Conservation (phyloP, 2,113 vertebrate genomes). For the Hippoglossus stenolepis region DNA sequence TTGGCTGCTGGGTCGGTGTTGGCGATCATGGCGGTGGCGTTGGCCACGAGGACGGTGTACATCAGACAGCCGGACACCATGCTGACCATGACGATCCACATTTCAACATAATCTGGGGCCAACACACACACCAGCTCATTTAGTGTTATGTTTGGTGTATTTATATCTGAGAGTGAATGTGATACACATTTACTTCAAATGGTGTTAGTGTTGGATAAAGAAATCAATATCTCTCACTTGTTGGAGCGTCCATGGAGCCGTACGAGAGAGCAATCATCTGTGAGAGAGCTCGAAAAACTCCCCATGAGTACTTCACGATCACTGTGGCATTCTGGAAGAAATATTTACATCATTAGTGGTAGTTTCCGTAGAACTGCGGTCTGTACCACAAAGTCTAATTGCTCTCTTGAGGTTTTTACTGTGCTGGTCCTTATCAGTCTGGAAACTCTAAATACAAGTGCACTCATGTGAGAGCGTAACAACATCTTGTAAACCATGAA, state of each 20-base stretch:
- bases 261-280: constrained; percentile 83
- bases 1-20: constrained; percentile 75
- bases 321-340: constrained; percentile 79
- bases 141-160: background rate
- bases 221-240: constrained; percentile 66
- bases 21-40: constrained; percentile 79
- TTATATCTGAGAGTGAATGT: no score
- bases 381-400: background rate
- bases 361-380: background rate
- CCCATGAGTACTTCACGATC: constrained; percentile 81
- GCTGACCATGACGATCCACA: constrained; percentile 84
- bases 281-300: constrained; percentile 81
- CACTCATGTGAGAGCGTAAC: no score
- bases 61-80: constrained; percentile 82
- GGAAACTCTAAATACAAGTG: no score
- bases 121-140: background rate
- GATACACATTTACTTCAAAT: background rate
- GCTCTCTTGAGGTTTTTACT: background rate
- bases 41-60: constrained; percentile 82
- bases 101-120: constrained; percentile 78
- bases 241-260: constrained; percentile 77
- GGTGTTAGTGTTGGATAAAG: background rate
- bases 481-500: background rate
- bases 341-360: background rate
- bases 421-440: no score